Evolutionary conservation across 2,888 invertebrate species (phyloP).

Genomic region (Antitype chi): DNA sequence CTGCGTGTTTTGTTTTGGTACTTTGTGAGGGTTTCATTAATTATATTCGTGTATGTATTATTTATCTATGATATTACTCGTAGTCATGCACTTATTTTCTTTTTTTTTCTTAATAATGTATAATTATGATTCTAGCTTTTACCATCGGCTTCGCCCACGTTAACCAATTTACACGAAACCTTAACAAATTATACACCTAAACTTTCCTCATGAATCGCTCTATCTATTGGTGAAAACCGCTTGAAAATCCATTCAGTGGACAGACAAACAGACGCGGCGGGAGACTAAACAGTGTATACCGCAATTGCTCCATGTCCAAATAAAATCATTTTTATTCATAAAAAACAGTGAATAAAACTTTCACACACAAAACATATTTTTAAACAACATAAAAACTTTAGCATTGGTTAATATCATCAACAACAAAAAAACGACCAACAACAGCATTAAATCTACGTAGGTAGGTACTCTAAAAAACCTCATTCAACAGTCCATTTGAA

Average conservation of each 20-base stretch:
- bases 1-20: slow-evolving; percentile 16
- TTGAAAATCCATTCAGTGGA: no score
- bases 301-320: not conserved
- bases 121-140: no score
- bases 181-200: no score
- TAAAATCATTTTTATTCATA: not conserved
- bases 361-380: not conserved
- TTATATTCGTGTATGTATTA: not conserved
- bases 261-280: no score
- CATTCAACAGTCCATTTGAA: slow-evolving; percentile 32
- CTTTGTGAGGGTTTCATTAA: not conserved
- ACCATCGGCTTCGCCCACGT: no score
- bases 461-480: slow-evolving; percentile 18
- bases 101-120: no score
- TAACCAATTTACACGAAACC: no score
- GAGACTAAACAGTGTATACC: no score
- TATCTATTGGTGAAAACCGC: no score
- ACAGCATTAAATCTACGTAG: slow-evolving; percentile 19
- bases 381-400: not conserved
- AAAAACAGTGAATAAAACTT: not conserved
- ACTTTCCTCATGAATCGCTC: no score
- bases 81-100: no score
- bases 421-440: not conserved
- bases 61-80: no score
- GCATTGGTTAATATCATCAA: not conserved